Percentiles rank a stretch among this genome's conserved stretches.
Evolutionary conservation across 2,113 vertebrate genomes (phyloP).

Genomic region (Chionis minor): DNA sequence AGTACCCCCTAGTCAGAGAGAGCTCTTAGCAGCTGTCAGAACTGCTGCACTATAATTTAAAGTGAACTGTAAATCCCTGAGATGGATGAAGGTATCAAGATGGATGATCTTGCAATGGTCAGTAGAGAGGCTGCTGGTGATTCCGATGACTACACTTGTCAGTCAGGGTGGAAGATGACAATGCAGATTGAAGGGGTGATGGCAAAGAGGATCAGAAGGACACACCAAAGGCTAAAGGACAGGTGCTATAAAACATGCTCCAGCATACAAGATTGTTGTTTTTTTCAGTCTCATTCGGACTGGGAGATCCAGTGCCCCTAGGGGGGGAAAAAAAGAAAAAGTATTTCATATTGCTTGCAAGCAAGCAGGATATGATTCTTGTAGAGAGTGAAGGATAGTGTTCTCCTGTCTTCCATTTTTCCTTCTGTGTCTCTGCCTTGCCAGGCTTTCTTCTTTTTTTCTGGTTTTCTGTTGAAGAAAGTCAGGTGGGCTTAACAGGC

Average conservation of each 20-base stretch:
- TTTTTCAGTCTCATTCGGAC: neutral
- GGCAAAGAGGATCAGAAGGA: neutral
- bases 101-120: neutral
- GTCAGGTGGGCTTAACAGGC: neutral
- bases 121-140: neutral
- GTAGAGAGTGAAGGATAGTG: neutral
- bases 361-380: neutral
- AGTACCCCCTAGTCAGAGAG: neutral
- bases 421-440: neutral
- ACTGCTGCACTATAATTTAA: slow-evolving; percentile 21
- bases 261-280: neutral
- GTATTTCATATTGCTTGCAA: neutral
- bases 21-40: slow-evolving; percentile 21
- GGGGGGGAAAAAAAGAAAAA: neutral
- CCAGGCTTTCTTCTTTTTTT: neutral
- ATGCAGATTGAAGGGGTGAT: neutral
- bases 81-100: slow-evolving; percentile 7
- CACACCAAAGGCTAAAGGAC: neutral
- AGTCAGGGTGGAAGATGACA: neutral
- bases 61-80: slow-evolving; percentile 28
- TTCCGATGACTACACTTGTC: neutral
- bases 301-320: neutral
- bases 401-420: neutral
- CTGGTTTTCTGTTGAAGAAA: neutral
- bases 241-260: neutral